phyloP scores from a whole-genome alignment of 2,888 invertebrate genomes.

The Tanypteryx hageni region DNA sequence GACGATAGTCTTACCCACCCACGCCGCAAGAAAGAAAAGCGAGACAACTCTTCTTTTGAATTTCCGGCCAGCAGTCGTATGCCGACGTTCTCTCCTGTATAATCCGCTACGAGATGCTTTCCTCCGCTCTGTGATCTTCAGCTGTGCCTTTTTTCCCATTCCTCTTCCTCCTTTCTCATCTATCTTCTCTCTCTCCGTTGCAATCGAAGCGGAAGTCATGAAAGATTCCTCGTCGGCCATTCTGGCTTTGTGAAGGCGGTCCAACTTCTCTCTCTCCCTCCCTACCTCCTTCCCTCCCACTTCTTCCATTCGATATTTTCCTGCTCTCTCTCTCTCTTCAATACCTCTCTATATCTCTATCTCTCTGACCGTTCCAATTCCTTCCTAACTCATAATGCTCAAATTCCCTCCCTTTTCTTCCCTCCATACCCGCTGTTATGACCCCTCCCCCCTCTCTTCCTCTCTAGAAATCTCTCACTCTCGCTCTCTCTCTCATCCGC shows the following conservation, averaged over 20 bases:
- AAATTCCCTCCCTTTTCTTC: constrained; percentile 5
- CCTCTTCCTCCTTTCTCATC: neutral
- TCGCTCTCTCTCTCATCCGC: constrained; percentile 56
- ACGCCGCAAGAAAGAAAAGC: neutral
- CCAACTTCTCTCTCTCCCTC: neutral
- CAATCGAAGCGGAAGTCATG: constrained; percentile 56
- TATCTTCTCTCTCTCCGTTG: neutral
- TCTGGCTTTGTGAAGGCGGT: constrained; percentile 53
- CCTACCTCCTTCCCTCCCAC: neutral
- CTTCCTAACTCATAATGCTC: constrained; percentile 49
- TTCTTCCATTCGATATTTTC: neutral
- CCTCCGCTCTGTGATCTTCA: constrained; percentile 41
- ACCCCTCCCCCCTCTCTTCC: constrained; percentile 50
- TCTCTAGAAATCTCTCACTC: neutral
- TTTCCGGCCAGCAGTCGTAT: neutral
- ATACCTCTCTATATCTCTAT: neutral
- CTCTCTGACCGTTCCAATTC: constrained; percentile 54
- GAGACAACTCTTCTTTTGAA: neutral
- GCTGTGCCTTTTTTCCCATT: neutral
- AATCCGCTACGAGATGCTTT: constrained; percentile 23
- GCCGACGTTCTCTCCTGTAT: neutral
- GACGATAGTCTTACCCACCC: neutral
- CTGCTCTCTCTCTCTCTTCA: neutral
- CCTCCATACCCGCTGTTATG: neutral
- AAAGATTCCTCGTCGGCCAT: constrained; percentile 41